phyloP scores from a whole-genome alignment of 2,113 vertebrate genomes.

The Sceloporus undulatus region DNA sequence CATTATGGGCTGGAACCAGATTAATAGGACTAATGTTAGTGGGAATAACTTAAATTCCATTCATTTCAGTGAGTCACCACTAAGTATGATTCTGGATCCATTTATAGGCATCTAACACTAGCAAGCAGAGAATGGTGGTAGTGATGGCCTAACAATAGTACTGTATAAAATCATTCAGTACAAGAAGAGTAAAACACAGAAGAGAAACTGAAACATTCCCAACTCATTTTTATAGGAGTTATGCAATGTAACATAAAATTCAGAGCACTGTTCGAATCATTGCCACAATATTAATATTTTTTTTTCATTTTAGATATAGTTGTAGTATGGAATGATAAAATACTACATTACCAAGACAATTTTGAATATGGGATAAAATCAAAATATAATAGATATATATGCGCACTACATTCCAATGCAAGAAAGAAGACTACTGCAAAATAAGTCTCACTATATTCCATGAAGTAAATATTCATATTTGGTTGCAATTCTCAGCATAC shows the following conservation, averaged over 20 bases:
- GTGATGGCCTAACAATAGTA: not conserved
- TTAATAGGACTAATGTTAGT: not conserved
- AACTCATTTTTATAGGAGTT: not conserved
- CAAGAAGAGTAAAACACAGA: constrained; percentile 8
- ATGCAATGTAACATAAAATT: not conserved
- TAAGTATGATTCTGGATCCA: not conserved
- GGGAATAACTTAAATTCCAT: not conserved
- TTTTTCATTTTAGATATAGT: not conserved
- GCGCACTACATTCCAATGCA: not conserved
- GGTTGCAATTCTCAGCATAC: not conserved
- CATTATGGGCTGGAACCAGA: not conserved
- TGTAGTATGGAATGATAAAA: not conserved
- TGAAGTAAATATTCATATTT: not conserved
- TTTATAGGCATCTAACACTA: not conserved
- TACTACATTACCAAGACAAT: not conserved
- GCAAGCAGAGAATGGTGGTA: not conserved
- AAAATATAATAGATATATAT: not conserved
- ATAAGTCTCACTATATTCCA: not conserved
- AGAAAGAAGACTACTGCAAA: not conserved
- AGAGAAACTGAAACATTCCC: not conserved
- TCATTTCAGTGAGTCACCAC: not conserved
- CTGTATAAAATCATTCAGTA: not conserved
- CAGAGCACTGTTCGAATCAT: not conserved
- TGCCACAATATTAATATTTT: not conserved
- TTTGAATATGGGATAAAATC: not conserved